These are phyloP conservation scores for Axea sp. DNA, from an alignment of 2,888 invertebrate genomes.

Conservation along the genomic window DNA sequence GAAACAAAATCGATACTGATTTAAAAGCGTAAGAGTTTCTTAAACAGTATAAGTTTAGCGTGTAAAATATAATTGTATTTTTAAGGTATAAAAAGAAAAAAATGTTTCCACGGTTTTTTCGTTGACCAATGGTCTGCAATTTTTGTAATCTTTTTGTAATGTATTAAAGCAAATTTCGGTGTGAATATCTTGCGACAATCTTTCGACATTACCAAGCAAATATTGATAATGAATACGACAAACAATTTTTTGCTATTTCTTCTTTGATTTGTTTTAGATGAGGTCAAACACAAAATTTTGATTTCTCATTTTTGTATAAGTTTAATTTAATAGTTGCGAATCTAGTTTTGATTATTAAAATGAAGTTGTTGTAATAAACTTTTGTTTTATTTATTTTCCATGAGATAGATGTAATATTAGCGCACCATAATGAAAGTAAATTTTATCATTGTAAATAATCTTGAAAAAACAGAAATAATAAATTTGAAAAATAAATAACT, in stretches of 20 bases:
- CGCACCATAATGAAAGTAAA: conserved; percentile 50
- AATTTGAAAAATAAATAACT: conserved; percentile 41
- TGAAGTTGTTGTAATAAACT: conserved; percentile 46
- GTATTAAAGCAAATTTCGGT: conserved; percentile 33
- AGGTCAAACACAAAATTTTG: conserved; percentile 6
- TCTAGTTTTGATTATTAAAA: conserved; percentile 50
- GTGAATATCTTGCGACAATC: conserved; percentile 52
- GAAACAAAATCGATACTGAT: conserved; percentile 40
- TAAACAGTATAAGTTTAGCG: conserved; percentile 47
- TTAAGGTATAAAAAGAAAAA: conserved; percentile 42
- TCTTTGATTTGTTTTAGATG: conserved; percentile 4
- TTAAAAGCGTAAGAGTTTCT: conserved; percentile 43
- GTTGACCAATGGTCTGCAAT: conserved; percentile 34
- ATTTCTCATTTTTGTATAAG: conserved; percentile 49
- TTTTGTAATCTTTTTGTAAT: conserved; percentile 58
- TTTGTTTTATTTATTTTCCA: conserved; percentile 59
- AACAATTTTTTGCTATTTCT: conserved; percentile 3
- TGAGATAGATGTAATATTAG: conserved; percentile 43
- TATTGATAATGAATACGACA: conserved; percentile 8
- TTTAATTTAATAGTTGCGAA: conserved; percentile 51
- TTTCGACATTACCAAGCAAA: conserved; percentile 23
- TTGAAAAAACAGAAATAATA: conserved; percentile 49
- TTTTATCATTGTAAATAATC: conserved; percentile 57
- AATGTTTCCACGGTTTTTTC: conserved; percentile 49
- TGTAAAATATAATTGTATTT: conserved; percentile 58